Conservation (phyloP, 30 jellyfish, hydroid and myxozoan species). For the Phacellophora camtschatica region DNA sequence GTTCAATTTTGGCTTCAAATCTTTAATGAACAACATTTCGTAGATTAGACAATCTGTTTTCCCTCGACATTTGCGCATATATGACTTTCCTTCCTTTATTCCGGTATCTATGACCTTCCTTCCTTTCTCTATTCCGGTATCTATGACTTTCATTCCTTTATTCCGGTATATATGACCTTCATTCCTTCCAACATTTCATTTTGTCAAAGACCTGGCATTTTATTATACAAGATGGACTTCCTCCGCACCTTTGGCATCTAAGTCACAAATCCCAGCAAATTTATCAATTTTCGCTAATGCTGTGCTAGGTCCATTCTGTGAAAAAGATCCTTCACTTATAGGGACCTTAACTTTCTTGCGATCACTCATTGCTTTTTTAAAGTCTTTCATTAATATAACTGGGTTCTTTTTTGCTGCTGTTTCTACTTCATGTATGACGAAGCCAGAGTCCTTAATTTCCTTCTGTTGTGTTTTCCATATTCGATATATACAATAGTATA, state of each 20-base stretch:
- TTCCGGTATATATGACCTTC: neutral
- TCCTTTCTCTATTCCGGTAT: neutral
- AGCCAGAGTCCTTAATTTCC: constrained; percentile 89
- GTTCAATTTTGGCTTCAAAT: too few species aligned
- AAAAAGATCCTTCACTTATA: neutral
- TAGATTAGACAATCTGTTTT: too few species aligned
- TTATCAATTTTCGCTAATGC: constrained; percentile 59
- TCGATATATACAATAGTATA: constrained; percentile 53
- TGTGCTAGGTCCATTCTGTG: constrained; percentile 3
- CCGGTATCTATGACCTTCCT: neutral
- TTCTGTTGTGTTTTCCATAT: constrained; percentile 88
- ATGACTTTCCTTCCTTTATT: too few species aligned
- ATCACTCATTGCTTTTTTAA: constrained; percentile 52
- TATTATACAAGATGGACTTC: constrained; percentile 60
- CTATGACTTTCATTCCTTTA: neutral
- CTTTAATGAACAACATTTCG: too few species aligned
- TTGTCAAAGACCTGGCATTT: too few species aligned
- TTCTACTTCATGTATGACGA: constrained; percentile 88
- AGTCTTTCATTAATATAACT: constrained; percentile 18
- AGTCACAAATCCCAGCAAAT: constrained; percentile 88
- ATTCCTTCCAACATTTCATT: neutral
- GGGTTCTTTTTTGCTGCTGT: constrained; percentile 81
- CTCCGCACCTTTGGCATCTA: constrained; percentile 46
- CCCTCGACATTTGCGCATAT: too few species aligned
- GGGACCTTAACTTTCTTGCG: constrained; percentile 42